Conservation (phyloP, 2,797 vertebrate genomes). For the Schizopygopsis malacanthus region DNA sequence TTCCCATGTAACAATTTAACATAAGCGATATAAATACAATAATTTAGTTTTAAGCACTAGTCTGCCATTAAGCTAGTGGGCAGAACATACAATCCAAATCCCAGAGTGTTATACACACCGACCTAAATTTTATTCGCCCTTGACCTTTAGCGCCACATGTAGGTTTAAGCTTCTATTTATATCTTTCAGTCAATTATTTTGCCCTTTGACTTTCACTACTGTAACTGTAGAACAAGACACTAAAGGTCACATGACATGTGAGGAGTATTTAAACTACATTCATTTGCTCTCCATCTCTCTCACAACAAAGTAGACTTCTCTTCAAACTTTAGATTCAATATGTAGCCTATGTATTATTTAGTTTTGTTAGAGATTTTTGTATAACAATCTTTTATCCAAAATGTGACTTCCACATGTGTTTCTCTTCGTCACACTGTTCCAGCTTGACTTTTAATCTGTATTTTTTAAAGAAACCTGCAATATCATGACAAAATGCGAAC, state of each 20-base stretch:
- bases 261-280: conserved; percentile 67
- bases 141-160: conserved; percentile 73
- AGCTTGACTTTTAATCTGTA: conserved; percentile 36
- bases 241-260: conserved; percentile 85
- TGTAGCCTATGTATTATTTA: not conserved
- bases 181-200: conserved; percentile 74
- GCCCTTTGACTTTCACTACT: conserved; percentile 81
- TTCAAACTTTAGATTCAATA: conserved; percentile 9
- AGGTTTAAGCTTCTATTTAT: conserved; percentile 84
- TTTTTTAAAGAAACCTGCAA: conserved; percentile 28
- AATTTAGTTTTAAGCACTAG: not conserved
- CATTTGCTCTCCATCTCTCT: conserved; percentile 59
- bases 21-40: not conserved
- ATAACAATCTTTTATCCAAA: not conserved
- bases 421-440: not conserved
- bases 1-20: not conserved
- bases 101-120: conserved; percentile 63
- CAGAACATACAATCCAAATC: conserved; percentile 61
- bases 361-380: not conserved
- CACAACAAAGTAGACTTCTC: conserved; percentile 39
- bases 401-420: not conserved
- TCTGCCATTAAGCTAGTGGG: not conserved
- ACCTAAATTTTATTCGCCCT: conserved; percentile 75
- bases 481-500: conserved; percentile 32
- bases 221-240: conserved; percentile 82